phyloP scores from a whole-genome alignment of 2,797 vertebrate species.

The Columba guinea region DNA sequence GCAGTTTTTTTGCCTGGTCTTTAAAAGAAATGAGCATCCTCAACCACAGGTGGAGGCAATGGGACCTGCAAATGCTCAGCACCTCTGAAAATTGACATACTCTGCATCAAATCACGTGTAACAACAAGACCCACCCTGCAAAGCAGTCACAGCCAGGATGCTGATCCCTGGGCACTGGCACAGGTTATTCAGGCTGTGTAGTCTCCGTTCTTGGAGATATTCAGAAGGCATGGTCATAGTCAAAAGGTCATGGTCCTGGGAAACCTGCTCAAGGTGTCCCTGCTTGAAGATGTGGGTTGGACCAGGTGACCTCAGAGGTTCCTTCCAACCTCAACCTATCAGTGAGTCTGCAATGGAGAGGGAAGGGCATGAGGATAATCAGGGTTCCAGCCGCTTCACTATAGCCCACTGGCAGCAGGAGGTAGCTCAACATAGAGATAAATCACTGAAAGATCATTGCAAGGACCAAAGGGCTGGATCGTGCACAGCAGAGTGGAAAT shows the following conservation, averaged over 20 bases:
- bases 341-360: background rate
- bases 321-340: background rate
- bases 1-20: background rate
- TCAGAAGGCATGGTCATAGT: background rate
- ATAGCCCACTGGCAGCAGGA: background rate
- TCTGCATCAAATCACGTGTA: background rate
- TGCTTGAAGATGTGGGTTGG: background rate
- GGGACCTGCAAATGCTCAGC: background rate
- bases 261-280: background rate
- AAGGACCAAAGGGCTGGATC: background rate
- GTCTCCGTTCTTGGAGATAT: background rate
- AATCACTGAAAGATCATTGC: background rate
- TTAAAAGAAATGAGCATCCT: background rate
- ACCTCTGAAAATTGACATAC: background rate
- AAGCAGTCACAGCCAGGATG: background rate
- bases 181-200: background rate
- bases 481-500: background rate
- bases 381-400: background rate
- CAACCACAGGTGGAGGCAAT: accelerated
- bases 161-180: background rate
- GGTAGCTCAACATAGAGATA: background rate
- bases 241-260: background rate
- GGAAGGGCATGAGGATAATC: background rate
- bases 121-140: background rate
- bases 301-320: background rate